Evolutionary conservation across 2,797 vertebrate genomes (phyloP), one percentile per base, ranked within the genome.

Genomic region (Microhierax caerulescens): DNA sequence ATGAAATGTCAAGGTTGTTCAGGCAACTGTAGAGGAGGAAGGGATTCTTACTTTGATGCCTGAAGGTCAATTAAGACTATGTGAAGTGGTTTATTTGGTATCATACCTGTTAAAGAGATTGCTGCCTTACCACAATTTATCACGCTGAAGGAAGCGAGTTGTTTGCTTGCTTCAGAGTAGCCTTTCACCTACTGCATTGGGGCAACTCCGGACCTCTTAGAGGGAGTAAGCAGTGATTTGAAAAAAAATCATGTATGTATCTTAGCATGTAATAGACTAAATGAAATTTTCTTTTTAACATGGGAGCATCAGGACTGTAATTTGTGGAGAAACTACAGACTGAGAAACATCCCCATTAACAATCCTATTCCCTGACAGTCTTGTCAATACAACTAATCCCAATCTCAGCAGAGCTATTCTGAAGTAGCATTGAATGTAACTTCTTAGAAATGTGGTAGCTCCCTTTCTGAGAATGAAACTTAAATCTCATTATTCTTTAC

Each of bases 31-130:
- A 28, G 77, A 70, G 74, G 32, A 91, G 27, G 54, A 67, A 81
- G 50, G 21, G 72, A 48, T 81, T 67, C n/a, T 59, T 81, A 2
- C 50, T 82, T 11, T 37, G 30, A 8, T 51, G 32, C 36, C 50
- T 87, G 79, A 92, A 96, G 88, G 84, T 75, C 73, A 23, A 4
- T 10, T 23, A 77, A 87, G 81, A 45, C 73, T 32, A 0, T 24
- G 78, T 65, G 73, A 90, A 93, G 72, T 87, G 88, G 51, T 74
- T 94, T 90, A 76, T 95, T 95, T 90, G 83, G 43, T 87, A n/a
- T 85, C 51, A 11, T 67, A 83, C 60, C 83, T 57, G 51, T 48
- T 91, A 77, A 87, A 92, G 89, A 90, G 75, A 68, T 89, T 67
- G 81, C 70, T 91, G 92, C 70, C 75, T 78, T 91, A 89, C 78